Evolutionary conservation across 2,888 invertebrate genomes (phyloP), one percentile per base, ranked within the genome.

Genomic region (Leucophora obtusa): DNA sequence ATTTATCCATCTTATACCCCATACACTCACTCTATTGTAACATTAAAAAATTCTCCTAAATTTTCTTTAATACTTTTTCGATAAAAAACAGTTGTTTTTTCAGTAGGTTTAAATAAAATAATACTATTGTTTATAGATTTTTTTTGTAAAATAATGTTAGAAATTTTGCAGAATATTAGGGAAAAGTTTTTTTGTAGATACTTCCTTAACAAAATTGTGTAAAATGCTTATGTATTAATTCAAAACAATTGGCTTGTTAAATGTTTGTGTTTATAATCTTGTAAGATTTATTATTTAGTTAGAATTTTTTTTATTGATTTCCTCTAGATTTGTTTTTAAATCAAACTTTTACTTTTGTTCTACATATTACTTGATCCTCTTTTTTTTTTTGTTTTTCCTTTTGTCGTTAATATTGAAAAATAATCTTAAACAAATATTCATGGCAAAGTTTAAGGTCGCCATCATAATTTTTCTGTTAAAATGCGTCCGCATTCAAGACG

Each of bases 401-500:
- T 11, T 4, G 4, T 50, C 11, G 14, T 14, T 21, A 17, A 17
- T 35, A 47, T 33, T 15, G 54, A 18, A 33, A n/a, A 47, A 60
- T 24, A 14, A 43, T 43, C 43, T 43, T 43, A 43, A 43, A 43
- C 43, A 43, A 10, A 50, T 33, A 69, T 72, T 60, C 72, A 79
- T 65, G 71, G 33, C 69, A 77, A 82, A 82, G 82, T 82, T 82
- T 79, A 79, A 82, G 79, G 79, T 79, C 79, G 71, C 70, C 70
- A 33, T 71, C 18, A 66, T 71, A 11, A 21, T 24, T 24, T 54
- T 47, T 63, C 4, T 47, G 10, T 43, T 59, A 54, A 70, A 71
- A 73, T 70, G 56, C 69, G 68, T 69, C 35, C 63, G 33, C 58
- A 68, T 59, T n/a, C 17, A 69, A 74, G 77, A 69, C 72, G 74